These are phyloP conservation scores for Planiliza haematocheilus DNA, from an alignment of 2,113 vertebrate genomes.

Conservation along the genomic window DNA sequence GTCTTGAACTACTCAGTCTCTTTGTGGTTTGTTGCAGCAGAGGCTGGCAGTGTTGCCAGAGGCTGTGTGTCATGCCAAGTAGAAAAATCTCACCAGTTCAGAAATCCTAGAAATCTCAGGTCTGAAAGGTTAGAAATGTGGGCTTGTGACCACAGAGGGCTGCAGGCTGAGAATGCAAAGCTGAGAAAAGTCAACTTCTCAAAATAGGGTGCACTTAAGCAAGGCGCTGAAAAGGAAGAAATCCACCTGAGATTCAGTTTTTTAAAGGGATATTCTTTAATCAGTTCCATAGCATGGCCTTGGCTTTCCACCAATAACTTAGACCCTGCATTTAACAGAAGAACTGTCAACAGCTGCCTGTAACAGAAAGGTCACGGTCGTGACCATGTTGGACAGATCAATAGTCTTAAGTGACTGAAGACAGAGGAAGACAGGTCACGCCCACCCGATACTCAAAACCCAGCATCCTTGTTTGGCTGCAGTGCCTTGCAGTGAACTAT, in stretches of 20 bases:
- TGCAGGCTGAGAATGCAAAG: constrained; percentile 40
- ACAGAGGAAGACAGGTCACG: constrained; percentile 8
- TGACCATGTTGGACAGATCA: constrained; percentile 12
- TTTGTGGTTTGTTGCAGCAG: constrained; percentile 46
- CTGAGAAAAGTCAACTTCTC: constrained; percentile 32
- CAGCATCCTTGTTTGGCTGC: constrained; percentile 23
- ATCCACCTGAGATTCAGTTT: neutral
- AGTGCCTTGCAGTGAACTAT: neutral
- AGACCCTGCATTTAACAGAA: neutral
- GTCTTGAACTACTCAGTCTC: constrained; percentile 9
- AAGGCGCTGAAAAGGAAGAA: constrained; percentile 2
- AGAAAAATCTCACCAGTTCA: constrained; percentile 39
- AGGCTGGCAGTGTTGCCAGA: constrained; percentile 35
- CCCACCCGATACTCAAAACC: constrained; percentile 16
- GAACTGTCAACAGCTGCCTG: neutral
- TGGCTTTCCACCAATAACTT: neutral
- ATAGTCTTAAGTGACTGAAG: constrained; percentile 24
- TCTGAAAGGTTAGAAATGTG: constrained; percentile 61
- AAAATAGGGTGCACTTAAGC: constrained; percentile 14
- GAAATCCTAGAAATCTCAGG: constrained; percentile 55
- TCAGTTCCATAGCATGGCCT: neutral
- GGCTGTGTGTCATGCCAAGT: constrained; percentile 43
- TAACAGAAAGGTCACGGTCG: neutral
- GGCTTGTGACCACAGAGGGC: constrained; percentile 26
- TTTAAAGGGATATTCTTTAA: neutral